Evolutionary conservation across 2,113 vertebrate species (phyloP).

Genomic region (Psephotus haematonotus): DNA sequence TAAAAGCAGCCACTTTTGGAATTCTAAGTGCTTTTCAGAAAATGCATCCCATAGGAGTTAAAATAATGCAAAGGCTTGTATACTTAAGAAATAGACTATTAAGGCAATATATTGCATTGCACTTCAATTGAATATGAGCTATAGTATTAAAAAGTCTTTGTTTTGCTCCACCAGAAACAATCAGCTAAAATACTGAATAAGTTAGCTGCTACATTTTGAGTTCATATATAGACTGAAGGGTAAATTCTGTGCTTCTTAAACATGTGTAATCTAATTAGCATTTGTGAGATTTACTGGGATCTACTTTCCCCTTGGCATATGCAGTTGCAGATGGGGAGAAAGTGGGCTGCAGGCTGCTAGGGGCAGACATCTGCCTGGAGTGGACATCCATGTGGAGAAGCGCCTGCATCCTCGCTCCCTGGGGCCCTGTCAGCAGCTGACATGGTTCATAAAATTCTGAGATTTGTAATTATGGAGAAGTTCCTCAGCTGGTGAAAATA

Average conservation of each 20-base stretch:
- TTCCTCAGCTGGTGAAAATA: neutral
- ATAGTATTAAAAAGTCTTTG: neutral
- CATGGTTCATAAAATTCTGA: neutral
- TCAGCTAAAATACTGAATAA: neutral
- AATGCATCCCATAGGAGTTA: slow-evolving; percentile 24
- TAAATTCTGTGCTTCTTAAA: slow-evolving; percentile 11
- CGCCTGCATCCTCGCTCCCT: neutral
- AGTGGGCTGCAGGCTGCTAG: neutral
- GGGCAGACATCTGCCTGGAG: neutral
- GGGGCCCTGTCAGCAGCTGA: neutral
- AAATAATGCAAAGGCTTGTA: slow-evolving; percentile 35
- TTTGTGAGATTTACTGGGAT: slow-evolving; percentile 13
- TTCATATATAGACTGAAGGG: neutral
- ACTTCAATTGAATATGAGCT: neutral
- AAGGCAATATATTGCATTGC: neutral
- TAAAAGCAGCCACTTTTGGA: slow-evolving; percentile 53
- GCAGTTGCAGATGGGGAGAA: neutral
- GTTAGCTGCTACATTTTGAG: neutral
- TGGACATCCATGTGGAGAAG: neutral
- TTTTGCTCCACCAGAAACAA: neutral
- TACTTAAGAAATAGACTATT: slow-evolving; percentile 52
- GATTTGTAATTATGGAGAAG: neutral
- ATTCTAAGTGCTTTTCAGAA: slow-evolving; percentile 58
- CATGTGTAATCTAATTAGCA: neutral
- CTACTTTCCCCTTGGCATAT: neutral